Evolutionary conservation across 1,140 invertebrate genomes (phyloP), one percentile per base, ranked within the genome.

Genomic region (Arion vulgaris): DNA sequence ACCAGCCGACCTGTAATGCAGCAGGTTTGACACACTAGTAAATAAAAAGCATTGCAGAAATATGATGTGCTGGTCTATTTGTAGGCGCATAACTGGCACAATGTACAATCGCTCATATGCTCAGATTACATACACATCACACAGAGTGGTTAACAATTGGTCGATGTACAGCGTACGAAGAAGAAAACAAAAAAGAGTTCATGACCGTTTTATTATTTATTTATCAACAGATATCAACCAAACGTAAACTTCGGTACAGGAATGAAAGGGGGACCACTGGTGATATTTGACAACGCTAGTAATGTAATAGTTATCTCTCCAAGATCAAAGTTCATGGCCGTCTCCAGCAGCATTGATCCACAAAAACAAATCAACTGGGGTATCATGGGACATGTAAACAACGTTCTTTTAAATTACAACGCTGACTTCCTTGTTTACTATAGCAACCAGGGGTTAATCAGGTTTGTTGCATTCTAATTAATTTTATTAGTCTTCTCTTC

Each of bases 301-400:
- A 83, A 86, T 66, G 84, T 83, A 0, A 41, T 90, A 2, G 68
- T 90, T 39, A 85, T 89, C 38, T 87, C 88, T 41, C 84, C 89
- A 28, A 85, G 88, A 72, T 85, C 69, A 36, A 51, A 86, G 41
- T 89, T 89, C 72, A 89, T 89, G 87, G 85, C 88, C 0, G 86
- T 83, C 0, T 88, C 87, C 11, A 80, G 69, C 15, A 77, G 83
- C 36, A 84, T 86, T 49, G 34, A 26, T 0, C 26, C 1, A 0
- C 28, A n/a, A 11, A 49, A 69, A 17, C 39, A 51, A 36, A 26
- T 81, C 36, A 66, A 28, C 72, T 83, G 81, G 73, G 89, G 89
- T 26, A 82, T 89, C 28, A 90, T 90, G 88, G 88, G 89, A 71
- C 81, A 75, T 28, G 86, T 88, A n/a, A 75, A 85, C 51, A 57